These are phyloP conservation scores for Eilema griseolum DNA, from an alignment of 2,888 invertebrate species.

Conservation along the genomic window DNA sequence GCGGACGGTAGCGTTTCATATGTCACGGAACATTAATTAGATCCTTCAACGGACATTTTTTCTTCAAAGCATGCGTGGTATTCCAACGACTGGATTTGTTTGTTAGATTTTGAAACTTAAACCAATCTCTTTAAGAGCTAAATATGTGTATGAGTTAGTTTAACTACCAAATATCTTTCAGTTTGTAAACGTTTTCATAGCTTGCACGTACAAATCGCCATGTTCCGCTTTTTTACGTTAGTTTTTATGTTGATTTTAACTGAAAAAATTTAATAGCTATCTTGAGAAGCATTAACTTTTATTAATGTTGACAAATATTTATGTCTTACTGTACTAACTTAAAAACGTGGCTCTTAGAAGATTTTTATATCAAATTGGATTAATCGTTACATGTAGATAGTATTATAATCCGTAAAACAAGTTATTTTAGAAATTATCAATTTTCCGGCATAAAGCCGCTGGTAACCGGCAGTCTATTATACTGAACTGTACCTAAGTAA, in stretches of 20 bases:
- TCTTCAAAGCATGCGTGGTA: slow-evolving; percentile 15
- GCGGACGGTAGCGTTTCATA: slow-evolving; percentile 72
- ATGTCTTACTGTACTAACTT: not conserved
- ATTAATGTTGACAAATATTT: slow-evolving; percentile 16
- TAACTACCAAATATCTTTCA: slow-evolving; percentile 13
- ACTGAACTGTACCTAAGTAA: no score
- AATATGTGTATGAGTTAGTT: not conserved
- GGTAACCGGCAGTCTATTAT: no score
- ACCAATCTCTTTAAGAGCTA: not conserved
- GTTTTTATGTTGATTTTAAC: slow-evolving; percentile 9
- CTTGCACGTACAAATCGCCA: slow-evolving; percentile 15
- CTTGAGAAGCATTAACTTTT: slow-evolving; percentile 16
- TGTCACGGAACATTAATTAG: slow-evolving; percentile 77
- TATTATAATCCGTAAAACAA: no score
- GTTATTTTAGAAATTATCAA: no score
- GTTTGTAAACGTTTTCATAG: slow-evolving; percentile 13
- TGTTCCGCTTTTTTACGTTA: slow-evolving; percentile 19
- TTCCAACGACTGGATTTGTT: not conserved
- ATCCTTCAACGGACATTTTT: slow-evolving; percentile 51
- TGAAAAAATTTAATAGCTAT: slow-evolving; percentile 26
- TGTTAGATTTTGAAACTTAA: slow-evolving; percentile 12
- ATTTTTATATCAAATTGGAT: not conserved
- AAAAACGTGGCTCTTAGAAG: not conserved
- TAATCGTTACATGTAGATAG: not conserved
- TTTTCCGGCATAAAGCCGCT: no score